Evolutionary conservation across 2,888 invertebrate species (phyloP), one percentile per base, ranked within the genome.

Genomic region (Orthosia incerta): DNA sequence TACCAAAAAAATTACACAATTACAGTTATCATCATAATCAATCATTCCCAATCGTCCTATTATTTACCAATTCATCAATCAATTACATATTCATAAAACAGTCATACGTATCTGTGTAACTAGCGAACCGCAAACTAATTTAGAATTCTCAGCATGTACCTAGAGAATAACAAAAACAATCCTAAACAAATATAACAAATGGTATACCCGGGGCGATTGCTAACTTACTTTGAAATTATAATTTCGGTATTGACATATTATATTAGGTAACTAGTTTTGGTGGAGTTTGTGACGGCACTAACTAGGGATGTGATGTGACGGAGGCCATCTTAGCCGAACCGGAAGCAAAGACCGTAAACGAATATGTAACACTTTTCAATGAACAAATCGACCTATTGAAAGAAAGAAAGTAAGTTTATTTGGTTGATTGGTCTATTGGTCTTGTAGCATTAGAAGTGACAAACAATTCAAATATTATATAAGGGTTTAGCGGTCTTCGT

Each of bases 121-220:
- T 46, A 31, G 31, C 50, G 56, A 70, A 48, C 60, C 56, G 23
- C 45, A n/a, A 72, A 79, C 76, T 74, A 81, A 81, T 81, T 81
- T 70, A 61, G 46, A 71, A 68, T 79, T 78, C 77, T 50, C 53
- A 11, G 45, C 53, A 50, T 59, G 64, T 63, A 72, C 46, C 55
- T n/a, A 65, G 55, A 69, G 62, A 74, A 70, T 82, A 86, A 78
- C 83, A 85, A 82, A 82, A 85, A 77, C 74, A 80, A 73, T 56
- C 85, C 85, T 85, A 85, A 85, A 82, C 72, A 86, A 85, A 85
- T 85, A 82, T 71, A 73, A 76, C 76, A 79, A 79, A 81, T 76
- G 62, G 45, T 55, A 48, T 62, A 53, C 68, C 63, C 71, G 64
- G 57, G 64, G 73, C 64, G 45, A 62, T 73, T 80, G 48, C 45